A percentile compares a stretch with the other conserved stretches of the same genome.
Conservation (phyloP, 2,113 vertebrate species). For the Genyomyrus donnyi region DNA sequence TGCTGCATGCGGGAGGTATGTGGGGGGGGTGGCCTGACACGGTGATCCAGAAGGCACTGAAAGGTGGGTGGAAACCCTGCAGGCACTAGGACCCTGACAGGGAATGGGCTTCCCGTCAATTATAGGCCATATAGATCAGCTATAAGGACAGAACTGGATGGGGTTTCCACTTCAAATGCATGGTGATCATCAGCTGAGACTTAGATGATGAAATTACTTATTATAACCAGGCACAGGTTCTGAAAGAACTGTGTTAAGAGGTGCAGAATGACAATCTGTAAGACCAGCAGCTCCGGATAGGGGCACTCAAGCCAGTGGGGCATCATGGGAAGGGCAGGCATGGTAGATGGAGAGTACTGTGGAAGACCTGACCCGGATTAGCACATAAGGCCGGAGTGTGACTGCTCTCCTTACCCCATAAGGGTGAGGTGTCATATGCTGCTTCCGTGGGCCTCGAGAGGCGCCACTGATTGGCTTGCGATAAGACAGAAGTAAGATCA, state of each 20-base stretch:
- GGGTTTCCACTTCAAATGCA: not conserved
- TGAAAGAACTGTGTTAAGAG: not conserved
- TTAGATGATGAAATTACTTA: not conserved
- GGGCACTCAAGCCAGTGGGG: not conserved
- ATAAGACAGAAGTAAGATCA: not conserved
- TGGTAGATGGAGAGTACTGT: not conserved
- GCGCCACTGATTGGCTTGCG: not conserved
- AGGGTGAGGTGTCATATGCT: not conserved
- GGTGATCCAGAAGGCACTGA: not conserved
- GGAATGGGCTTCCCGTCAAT: not conserved
- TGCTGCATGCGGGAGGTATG: constrained; percentile 70
- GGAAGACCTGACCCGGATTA: not conserved
- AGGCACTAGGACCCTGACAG: not conserved
- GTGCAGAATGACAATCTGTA: not conserved
- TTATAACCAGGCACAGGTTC: not conserved
- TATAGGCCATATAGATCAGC: not conserved
- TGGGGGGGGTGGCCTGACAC: not conserved
- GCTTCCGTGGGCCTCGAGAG: not conserved
- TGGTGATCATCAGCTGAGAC: not conserved
- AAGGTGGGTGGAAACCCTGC: not conserved
- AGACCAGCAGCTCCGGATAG: not conserved
- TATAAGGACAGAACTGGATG: not conserved
- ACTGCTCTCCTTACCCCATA: not conserved
- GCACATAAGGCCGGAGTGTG: not conserved
- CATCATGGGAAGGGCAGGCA: not conserved